These are phyloP conservation scores for Camponotus floridanus DNA, from an alignment of 1,140 invertebrate genomes.

Conservation along the genomic window DNA sequence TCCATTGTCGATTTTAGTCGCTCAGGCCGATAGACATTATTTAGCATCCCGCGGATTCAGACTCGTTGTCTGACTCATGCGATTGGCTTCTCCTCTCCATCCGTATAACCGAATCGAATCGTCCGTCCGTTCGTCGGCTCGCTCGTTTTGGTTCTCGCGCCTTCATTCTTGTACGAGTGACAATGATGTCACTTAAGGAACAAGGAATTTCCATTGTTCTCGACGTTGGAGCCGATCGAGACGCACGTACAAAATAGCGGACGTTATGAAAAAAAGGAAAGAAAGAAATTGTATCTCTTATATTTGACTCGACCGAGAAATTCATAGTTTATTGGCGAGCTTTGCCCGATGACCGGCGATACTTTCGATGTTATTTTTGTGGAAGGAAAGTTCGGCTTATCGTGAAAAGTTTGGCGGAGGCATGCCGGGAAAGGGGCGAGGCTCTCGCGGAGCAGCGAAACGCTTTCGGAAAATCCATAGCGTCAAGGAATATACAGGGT, in stretches of 20 bases:
- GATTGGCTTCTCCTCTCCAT: slow-evolving; percentile 76
- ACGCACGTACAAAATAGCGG: not conserved
- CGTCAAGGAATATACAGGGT: slow-evolving; percentile 81
- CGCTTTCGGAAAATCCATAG: slow-evolving; percentile 84
- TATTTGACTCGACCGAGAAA: slow-evolving; percentile 18
- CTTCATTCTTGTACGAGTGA: slow-evolving; percentile 36
- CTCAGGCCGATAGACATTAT: slow-evolving; percentile 76
- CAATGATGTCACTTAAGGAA: slow-evolving; percentile 62
- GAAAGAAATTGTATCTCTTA: not conserved
- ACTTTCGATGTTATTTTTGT: slow-evolving; percentile 38
- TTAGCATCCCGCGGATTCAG: slow-evolving; percentile 77
- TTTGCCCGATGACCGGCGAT: not conserved
- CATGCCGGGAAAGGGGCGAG: slow-evolving; percentile 62
- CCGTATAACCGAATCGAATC: slow-evolving; percentile 68
- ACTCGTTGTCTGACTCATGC: slow-evolving; percentile 79
- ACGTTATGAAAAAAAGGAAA: not conserved
- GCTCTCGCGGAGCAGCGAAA: slow-evolving; percentile 77
- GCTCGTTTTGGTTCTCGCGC: slow-evolving; percentile 69
- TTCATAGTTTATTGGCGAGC: not conserved
- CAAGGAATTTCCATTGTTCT: slow-evolving; percentile 40
- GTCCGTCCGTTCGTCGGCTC: slow-evolving; percentile 45
- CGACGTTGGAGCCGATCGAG: not conserved
- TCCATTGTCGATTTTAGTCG: slow-evolving; percentile 78
- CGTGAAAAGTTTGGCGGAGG: slow-evolving; percentile 52
- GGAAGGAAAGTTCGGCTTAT: slow-evolving; percentile 31